Evolutionary conservation across 2,888 invertebrate species (phyloP).

Genomic region (Chromoteleia sp.): DNA sequence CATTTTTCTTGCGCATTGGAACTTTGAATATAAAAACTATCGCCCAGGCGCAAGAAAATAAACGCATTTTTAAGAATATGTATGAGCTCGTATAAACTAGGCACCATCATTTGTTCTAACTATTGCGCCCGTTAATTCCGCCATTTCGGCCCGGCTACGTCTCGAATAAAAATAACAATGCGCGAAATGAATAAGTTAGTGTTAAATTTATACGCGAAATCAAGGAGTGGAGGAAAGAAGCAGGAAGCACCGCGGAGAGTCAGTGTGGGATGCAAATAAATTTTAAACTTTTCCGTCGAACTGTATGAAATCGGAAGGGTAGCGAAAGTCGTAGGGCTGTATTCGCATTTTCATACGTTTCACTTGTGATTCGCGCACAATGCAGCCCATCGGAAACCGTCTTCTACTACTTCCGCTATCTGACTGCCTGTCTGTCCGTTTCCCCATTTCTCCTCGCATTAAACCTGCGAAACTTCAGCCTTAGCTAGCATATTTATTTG

Average conservation of each 20-base stretch:
- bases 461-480: conserved; percentile 72
- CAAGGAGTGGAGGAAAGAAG: conserved; percentile 47
- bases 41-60: conserved; percentile 49
- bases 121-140: conserved; percentile 32
- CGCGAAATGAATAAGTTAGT: conserved; percentile 45
- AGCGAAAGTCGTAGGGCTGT: conserved; percentile 66
- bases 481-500: conserved; percentile 73
- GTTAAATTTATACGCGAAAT: conserved; percentile 60
- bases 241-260: conserved; percentile 31
- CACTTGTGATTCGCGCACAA: conserved; percentile 79
- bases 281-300: conserved; percentile 72
- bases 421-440: conserved; percentile 76
- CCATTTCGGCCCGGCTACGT: not conserved
- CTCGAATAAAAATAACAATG: conserved; percentile 11
- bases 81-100: conserved; percentile 38
- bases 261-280: conserved; percentile 67
- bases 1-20: conserved; percentile 70
- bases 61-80: conserved; percentile 60
- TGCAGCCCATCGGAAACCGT: conserved; percentile 80
- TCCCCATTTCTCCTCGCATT: conserved; percentile 72
- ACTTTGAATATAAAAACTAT: conserved; percentile 69
- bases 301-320: conserved; percentile 69
- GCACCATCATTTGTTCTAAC: conserved; percentile 47
- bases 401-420: conserved; percentile 80
- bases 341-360: conserved; percentile 77